These are phyloP conservation scores for Campoplex capitator DNA, from an alignment of 2,888 invertebrate genomes.

Conservation along the genomic window DNA sequence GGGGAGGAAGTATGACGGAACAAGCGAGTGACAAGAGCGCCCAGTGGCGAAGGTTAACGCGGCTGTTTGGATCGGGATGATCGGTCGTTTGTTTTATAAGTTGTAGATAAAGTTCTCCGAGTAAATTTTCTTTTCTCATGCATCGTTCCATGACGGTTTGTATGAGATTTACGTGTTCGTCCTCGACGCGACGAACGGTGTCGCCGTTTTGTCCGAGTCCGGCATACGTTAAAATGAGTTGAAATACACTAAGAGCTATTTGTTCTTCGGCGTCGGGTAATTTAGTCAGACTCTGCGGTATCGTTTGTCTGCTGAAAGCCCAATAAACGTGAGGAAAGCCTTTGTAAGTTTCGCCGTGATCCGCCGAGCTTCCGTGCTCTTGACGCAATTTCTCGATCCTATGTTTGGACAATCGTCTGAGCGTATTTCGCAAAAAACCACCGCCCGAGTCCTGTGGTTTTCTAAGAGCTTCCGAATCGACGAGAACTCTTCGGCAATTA, in stretches of 20 bases:
- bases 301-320: conserved; percentile 93
- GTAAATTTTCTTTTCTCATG: conserved; percentile 94
- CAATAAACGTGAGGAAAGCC: conserved; percentile 95
- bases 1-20: conserved; percentile 94
- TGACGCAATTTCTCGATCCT: conserved; percentile 91
- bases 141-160: conserved; percentile 96
- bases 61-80: conserved; percentile 94
- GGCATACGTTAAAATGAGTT: conserved; percentile 94
- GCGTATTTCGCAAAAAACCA: conserved; percentile 94
- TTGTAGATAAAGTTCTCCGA: conserved; percentile 96
- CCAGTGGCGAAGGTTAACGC: conserved; percentile 96
- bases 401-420: conserved; percentile 93
- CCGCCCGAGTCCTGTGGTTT: conserved; percentile 94
- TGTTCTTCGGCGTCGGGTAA: conserved; percentile 95
- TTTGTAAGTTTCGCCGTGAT: conserved; percentile 94
- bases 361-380: conserved; percentile 88
- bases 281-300: conserved; percentile 93
- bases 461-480: conserved; percentile 93
- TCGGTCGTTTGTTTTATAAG: conserved; percentile 97
- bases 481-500: conserved; percentile 92
- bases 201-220: conserved; percentile 91
- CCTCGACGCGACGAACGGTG: conserved; percentile 90
- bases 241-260: conserved; percentile 94
- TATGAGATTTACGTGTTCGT: conserved; percentile 94
- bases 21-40: conserved; percentile 93